Percentiles rank a stretch among this genome's conserved stretches.
phyloP scores from a whole-genome alignment of 1,140 invertebrate genomes.

The Bilobella aurantiaca region DNA sequence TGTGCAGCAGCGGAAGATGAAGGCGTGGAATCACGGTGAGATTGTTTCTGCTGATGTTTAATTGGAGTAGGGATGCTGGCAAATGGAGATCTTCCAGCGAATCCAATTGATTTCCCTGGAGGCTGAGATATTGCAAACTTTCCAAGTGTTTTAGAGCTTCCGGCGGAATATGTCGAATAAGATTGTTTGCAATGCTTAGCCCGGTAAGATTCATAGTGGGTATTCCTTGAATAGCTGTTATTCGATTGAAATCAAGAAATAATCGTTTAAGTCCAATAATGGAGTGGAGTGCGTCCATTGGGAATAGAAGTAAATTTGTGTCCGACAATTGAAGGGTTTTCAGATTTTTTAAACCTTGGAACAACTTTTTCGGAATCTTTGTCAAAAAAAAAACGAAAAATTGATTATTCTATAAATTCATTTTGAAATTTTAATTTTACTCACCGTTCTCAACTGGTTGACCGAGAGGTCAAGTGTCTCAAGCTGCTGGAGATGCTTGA shows the following conservation, averaged over 20 bases:
- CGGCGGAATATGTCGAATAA: conserved; percentile 70
- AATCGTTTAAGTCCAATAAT: conserved; percentile 61
- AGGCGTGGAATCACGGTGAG: conserved; percentile 31
- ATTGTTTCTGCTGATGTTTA: conserved; percentile 36
- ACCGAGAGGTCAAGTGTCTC: conserved; percentile 68
- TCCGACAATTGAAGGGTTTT: conserved; percentile 70
- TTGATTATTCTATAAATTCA: too few relatives aligned
- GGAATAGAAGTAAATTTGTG: conserved; percentile 74
- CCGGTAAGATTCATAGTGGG: conserved; percentile 46
- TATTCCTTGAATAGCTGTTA: conserved; percentile 60
- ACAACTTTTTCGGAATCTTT: conserved; percentile 59
- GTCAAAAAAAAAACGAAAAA: conserved; percentile 49
- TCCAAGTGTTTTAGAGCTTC: conserved; percentile 55
- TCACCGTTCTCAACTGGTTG: conserved; percentile 72
- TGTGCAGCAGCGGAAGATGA: conserved; percentile 45
- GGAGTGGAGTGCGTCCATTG: conserved; percentile 61
- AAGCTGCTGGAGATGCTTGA: conserved; percentile 57
- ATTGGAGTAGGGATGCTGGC: conserved; percentile 28
- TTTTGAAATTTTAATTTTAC: conserved; percentile 33
- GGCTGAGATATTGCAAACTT: conserved; percentile 34
- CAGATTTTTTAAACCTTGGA: conserved; percentile 65
- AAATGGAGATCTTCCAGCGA: conserved; percentile 28
- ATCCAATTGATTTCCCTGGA: conserved; percentile 34
- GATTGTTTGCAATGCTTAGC: conserved; percentile 64
- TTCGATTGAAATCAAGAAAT: conserved; percentile 72